These are phyloP conservation scores for Lepas anatifera DNA, from an alignment of 2,888 invertebrate species.

Conservation along the genomic window DNA sequence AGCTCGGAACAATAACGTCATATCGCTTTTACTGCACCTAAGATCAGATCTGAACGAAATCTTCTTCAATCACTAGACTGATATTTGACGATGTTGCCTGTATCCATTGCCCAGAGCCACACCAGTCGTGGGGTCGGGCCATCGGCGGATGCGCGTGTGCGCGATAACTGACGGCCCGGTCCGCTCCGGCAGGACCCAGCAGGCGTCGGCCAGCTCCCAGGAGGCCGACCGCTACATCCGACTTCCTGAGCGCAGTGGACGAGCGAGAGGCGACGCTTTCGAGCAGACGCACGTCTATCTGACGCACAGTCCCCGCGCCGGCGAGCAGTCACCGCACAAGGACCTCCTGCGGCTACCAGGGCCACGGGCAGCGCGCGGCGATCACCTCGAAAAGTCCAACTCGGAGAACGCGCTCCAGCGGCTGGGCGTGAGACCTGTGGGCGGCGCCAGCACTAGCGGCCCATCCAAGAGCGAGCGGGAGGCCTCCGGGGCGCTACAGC, in stretches of 20 bases:
- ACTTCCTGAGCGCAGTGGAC: not conserved
- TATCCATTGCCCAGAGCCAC: no score
- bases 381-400: constrained; percentile 20
- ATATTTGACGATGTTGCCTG: no score
- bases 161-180: no score
- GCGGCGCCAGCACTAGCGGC: constrained; percentile 7
- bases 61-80: no score
- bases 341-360: constrained; percentile 20
- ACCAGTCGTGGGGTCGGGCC: no score
- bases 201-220: not conserved
- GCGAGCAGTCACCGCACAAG: constrained; percentile 19
- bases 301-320: constrained; percentile 22
- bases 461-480: constrained; percentile 20
- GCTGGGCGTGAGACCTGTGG: constrained; percentile 20
- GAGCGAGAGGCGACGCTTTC: constrained; percentile 11
- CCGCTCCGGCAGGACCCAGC: not conserved
- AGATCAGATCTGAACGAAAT: no score
- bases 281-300: constrained; percentile 23
- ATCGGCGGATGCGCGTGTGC: no score
- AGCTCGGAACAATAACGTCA: no score
- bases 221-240: constrained; percentile 5
- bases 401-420: constrained; percentile 25
- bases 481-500: constrained; percentile 21
- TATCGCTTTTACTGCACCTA: no score
- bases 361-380: not conserved